Evolutionary conservation across 2,888 invertebrate genomes (phyloP), one percentile per base, ranked within the genome.

Genomic region (Drosophila buzzatii): DNA sequence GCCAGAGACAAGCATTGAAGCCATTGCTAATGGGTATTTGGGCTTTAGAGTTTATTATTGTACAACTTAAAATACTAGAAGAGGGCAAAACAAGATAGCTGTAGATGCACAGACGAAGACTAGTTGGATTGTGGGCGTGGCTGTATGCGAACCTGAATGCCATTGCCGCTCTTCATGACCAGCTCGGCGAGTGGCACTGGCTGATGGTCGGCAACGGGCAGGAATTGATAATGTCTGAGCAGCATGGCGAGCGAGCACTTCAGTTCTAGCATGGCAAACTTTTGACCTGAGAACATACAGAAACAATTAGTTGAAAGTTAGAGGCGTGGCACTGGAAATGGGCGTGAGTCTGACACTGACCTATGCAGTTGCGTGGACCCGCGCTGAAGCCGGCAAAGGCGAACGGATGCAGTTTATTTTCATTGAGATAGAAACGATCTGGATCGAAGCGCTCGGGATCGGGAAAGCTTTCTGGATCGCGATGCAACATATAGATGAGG

Each of bases 401-500:
- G 55, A 90, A 93, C 0, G 92, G 92, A 85, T 92, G 91, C 71
- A 91, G 63, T 14, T 88, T 82, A 18, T 87, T 80, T 52, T 90
- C 89, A 23, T 77, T 79, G 3, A 73, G 64, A 58, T 92, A 81
- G 79, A 92, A 93, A n/a, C 93, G 76, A 47, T 92, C 90, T 3
- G 93, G 93, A 74, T 91, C 81, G 56, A 93, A 93, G 65, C 87
- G 84, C 27, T 92, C 91, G 0, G 94, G 94, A 52, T 95, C 85
- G 7, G 94, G 93, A 83, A 93, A 95, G 39, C 93, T 82, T 3
- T 91, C 89, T 2, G 93, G 93, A 82, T 94, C 92, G 33, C 93
- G 93, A 82, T 94, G 94, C 42, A 94, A 87, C 66, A 94, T 91
- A 72, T 93, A 94, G 31, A 93, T 79, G 18, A 93, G 91, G 37